Conservation (phyloP, 2,888 invertebrate genomes). For the Piscicola geometra region DNA sequence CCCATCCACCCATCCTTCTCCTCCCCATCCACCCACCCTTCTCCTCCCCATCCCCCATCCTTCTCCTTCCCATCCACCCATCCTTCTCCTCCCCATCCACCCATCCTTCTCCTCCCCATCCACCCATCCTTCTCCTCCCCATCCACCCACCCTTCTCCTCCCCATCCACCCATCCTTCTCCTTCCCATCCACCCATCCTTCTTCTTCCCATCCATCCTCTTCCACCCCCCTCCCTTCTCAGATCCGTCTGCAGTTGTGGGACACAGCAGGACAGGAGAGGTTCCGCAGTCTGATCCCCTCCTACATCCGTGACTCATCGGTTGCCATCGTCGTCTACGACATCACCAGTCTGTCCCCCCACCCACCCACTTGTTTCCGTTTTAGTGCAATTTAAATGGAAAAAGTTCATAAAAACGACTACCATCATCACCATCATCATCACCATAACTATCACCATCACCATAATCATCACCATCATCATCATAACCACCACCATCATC, state of each 20-base stretch:
- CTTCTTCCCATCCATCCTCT: too few relatives aligned
- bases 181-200: too few relatives aligned
- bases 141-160: too few relatives aligned
- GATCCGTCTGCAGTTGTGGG: conserved; percentile 84
- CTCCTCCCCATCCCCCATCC: too few relatives aligned
- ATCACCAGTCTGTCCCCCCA: conserved; percentile 77
- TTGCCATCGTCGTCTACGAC: conserved; percentile 97
- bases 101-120: too few relatives aligned
- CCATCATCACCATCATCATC: background rate
- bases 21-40: too few relatives aligned
- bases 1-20: too few relatives aligned
- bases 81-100: too few relatives aligned
- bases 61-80: too few relatives aligned
- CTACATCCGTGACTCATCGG: conserved; percentile 96
- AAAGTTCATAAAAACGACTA: background rate
- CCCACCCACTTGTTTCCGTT: too few relatives aligned
- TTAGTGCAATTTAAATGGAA: conserved; percentile 2
- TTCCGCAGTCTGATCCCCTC: conserved; percentile 95
- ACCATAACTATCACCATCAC: background rate
- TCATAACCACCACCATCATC: background rate
- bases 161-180: too few relatives aligned
- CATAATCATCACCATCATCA: background rate
- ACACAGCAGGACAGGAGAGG: conserved; percentile 85
- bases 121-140: too few relatives aligned
- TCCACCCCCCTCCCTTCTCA: conserved; percentile 1